Base-by-base conservation (phyloP, 2,113 vertebrate genomes). In the Mionectes macconnelli region DNA sequence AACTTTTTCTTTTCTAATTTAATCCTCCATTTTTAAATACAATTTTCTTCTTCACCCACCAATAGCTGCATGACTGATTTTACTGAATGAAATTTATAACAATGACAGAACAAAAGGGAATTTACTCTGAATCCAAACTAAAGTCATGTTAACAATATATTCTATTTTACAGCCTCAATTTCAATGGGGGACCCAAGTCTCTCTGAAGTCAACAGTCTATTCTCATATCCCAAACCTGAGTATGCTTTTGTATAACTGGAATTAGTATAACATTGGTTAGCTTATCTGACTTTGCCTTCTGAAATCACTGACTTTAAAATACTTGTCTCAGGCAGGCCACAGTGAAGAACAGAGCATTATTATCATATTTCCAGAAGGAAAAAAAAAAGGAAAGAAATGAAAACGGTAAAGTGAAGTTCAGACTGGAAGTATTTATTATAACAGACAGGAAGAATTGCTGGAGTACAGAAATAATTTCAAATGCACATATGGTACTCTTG, bases 11-110 rank as follows among this genome's bases (percentile, higher is more conserved):
- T 90, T 89, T 66, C 33, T 79, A 84, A 92, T 93, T 95, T 94
- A 95, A 90, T 89, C 79, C 40, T 72, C 72, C 19, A 62, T 84
- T 95, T 94, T 90, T 78, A 91, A 95, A 86, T 55, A 83, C 18
- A 35, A 37, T 94, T 89, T 93, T 92, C 85, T 90, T 95, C 42
- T 75, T 96, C 72, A 84, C 22, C 55, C 68, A 84, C 52, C 9
- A 3, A 53, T 47, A 81, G 24, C 62, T 84, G 83, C 90, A 89
- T 94, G 95, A 90, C 66, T 93, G 90, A 95, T 96, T 96, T 93
- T 82, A 55, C 69, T 49, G 86, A 95, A 93, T 45, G 63, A 86
- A 92, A 95, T 96, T 82, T 94, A 52, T 75, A 90, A 87, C 80
- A 84, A 77, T 56, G 80, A 85, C 60, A 85, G 94, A 90, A 81